Percentiles rank a stretch among this genome's conserved stretches.
Conservation (phyloP, 2,113 vertebrate species). For the Ivindomyrus marchei region DNA sequence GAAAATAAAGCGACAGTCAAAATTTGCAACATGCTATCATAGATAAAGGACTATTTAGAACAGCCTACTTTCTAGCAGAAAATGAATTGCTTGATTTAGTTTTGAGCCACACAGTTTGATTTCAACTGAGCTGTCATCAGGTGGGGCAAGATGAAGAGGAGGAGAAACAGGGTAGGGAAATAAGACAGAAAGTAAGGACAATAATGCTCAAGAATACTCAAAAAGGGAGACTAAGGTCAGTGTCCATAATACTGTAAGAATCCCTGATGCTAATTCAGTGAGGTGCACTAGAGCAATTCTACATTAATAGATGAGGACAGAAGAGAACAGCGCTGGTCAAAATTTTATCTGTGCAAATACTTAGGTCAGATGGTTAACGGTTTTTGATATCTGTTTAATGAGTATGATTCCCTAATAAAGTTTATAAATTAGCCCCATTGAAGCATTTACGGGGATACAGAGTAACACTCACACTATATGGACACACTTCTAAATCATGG, state of each 20-base stretch:
- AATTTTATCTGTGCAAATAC: neutral
- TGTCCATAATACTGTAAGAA: neutral
- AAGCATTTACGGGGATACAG: neutral
- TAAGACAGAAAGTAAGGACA: neutral
- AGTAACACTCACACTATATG: neutral
- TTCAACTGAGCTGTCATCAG: neutral
- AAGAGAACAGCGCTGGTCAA: neutral
- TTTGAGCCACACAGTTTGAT: neutral
- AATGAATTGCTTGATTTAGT: neutral
- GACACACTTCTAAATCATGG: neutral
- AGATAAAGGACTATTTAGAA: neutral
- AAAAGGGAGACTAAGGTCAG: neutral
- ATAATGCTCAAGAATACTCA: neutral
- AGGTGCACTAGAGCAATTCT: neutral
- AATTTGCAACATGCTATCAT: neutral
- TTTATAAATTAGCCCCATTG: neutral
- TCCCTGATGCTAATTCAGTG: neutral
- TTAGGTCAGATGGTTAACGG: neutral
- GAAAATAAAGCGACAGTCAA: neutral
- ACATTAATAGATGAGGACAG: neutral
- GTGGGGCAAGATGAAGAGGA: neutral
- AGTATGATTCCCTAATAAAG: neutral
- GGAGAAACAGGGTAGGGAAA: neutral
- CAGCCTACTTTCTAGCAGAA: neutral
- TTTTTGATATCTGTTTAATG: neutral